Conservation (phyloP, 2,797 vertebrate genomes). For the Furcifer pardalis region DNA sequence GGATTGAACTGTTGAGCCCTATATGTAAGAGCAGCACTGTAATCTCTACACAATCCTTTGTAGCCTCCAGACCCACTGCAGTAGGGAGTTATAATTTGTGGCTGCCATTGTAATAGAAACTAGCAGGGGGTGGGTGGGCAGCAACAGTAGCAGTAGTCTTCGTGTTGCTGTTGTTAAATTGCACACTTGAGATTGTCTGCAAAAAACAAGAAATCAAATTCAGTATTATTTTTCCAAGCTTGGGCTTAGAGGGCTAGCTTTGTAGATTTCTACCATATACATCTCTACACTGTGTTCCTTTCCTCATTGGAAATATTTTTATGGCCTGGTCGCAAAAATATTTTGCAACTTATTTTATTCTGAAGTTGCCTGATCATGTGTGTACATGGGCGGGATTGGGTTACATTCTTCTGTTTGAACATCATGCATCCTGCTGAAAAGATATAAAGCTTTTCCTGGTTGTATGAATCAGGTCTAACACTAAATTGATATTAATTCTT, state of each 20-base stretch:
- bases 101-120: background rate
- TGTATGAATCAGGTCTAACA: slow-evolving; percentile 13
- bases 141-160: no score
- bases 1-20: background rate
- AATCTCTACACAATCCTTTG: background rate
- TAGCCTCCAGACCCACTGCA: background rate
- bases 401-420: slow-evolving; percentile 2
- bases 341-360: no score
- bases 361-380: background rate
- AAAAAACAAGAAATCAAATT: background rate
- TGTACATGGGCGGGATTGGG: background rate
- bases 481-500: slow-evolving; percentile 27
- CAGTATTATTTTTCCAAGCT: background rate
- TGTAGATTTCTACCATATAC: background rate
- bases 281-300: background rate
- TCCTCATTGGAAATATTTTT: slow-evolving; percentile 2
- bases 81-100: no score
- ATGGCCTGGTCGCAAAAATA: no score
- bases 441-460: background rate
- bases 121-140: no score
- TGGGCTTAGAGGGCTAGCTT: background rate
- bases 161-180: background rate
- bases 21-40: background rate
- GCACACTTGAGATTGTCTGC: no score
- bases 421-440: background rate